phyloP scores from a whole-genome alignment of 2,797 vertebrate genomes.

The Fundulus diaphanus region DNA sequence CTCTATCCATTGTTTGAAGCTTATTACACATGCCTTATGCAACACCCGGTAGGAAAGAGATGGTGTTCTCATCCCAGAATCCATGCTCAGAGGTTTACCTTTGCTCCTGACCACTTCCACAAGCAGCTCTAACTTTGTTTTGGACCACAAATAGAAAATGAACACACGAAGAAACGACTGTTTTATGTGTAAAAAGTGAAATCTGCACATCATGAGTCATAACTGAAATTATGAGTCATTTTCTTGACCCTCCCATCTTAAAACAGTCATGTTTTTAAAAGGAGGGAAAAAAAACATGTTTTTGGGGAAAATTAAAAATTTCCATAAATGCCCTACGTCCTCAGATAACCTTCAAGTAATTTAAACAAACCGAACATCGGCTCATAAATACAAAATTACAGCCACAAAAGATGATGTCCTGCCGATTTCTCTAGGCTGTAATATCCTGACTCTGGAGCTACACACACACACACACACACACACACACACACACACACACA shows the following conservation, averaged over 20 bases:
- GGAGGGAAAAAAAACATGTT: background rate
- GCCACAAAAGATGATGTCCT: background rate
- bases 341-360: constrained; percentile 5
- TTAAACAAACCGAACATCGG: background rate
- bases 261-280: constrained; percentile 28
- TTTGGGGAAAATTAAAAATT: background rate
- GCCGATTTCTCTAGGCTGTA: constrained; percentile 29
- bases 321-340: background rate
- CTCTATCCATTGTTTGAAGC: constrained; percentile 4
- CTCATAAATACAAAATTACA: background rate
- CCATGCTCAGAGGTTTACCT: constrained; percentile 40
- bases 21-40: background rate
- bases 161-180: constrained; percentile 29
- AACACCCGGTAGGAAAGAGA: background rate
- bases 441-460: constrained; percentile 28
- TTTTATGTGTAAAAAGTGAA: constrained; percentile 53
- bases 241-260: constrained; percentile 51
- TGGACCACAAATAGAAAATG: constrained; percentile 30
- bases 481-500: constrained; percentile 9
- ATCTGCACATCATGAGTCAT: constrained; percentile 66
- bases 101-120: constrained; percentile 49
- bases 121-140: constrained; percentile 29
- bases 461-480: constrained; percentile 5
- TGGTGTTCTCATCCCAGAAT: constrained; percentile 7
- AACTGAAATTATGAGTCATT: constrained; percentile 69